Evolutionary conservation across 2,888 invertebrate genomes (phyloP).

Genomic region (Spilosoma lubricipeda): DNA sequence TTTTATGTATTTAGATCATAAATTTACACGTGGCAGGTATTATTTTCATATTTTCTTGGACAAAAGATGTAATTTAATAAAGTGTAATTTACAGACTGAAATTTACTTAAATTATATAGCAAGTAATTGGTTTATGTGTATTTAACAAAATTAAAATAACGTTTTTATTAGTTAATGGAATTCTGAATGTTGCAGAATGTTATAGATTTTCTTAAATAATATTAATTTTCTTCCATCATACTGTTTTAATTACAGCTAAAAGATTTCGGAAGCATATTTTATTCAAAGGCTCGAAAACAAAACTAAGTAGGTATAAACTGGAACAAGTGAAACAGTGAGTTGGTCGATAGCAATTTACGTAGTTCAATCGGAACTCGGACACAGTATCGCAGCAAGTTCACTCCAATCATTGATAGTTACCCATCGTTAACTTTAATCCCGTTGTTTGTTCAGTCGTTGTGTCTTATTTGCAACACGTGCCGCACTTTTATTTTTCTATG

Average conservation of each 20-base stretch:
- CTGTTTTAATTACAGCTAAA: not conserved
- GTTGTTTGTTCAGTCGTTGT: conserved; percentile 66
- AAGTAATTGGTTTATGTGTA: not conserved
- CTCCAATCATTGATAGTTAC: conserved; percentile 34
- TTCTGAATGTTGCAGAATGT: too few relatives aligned
- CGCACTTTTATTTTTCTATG: conserved; percentile 80
- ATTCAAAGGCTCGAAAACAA: not conserved
- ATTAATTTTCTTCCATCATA: too few relatives aligned
- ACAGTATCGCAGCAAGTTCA: conserved; percentile 21
- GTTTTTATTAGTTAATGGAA: too few relatives aligned
- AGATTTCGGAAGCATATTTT: not conserved
- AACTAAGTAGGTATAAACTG: not conserved
- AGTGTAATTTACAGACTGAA: not conserved
- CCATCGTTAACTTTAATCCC: conserved; percentile 52
- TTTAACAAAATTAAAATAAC: not conserved
- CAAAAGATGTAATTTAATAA: not conserved
- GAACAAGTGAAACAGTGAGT: not conserved
- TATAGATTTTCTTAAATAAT: too few relatives aligned
- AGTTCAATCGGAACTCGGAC: conserved; percentile 38
- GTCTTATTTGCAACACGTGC: conserved; percentile 83
- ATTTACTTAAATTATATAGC: not conserved
- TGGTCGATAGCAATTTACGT: conserved; percentile 39
- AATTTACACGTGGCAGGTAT: not conserved
- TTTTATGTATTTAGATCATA: not conserved
- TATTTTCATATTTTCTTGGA: not conserved